Evolutionary conservation across 53 echinoderm and acorn worm species (phyloP), one percentile per base, ranked within the genome.

Genomic region (Arbacia lixula): DNA sequence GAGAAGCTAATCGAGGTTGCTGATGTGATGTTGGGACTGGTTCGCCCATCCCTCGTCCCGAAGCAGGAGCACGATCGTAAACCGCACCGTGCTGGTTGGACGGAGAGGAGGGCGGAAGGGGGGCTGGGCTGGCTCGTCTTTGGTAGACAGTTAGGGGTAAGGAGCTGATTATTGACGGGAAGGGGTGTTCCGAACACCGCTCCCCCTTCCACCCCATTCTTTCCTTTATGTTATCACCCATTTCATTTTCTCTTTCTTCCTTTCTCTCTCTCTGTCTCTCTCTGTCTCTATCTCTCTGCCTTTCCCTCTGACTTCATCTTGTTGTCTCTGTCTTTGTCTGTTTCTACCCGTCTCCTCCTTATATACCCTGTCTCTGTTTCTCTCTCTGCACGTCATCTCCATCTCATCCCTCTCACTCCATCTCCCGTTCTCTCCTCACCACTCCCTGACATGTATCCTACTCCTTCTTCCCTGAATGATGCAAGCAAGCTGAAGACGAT

Each of bases 401-500:
- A 8, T 33, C 51, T 21, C 64, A 30, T 39, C 39, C 54, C 26
- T 34, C 0, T 57, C 56, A 22, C 77, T 58, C 40, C 36, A 34
- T 74, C 38, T 57, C 58, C 28, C 24, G 37, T 58, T 40, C 57
- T 39, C 77, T n/a, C 74, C 31, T 74, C 53, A 34, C 53, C n/a
- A n/a, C n/a, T n/a, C n/a, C n/a, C n/a, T n/a, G n/a, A n/a, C n/a
- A n/a, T n/a, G n/a, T 56, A 16, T 56, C 57, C 57, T 16, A 5
- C 57, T 14, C 4, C 57, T 56, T 20, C 57, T 56, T 5, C 5
- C 14, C 57, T 20, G 12, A 24, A 38, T 36, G 58, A 81, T 51
- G 64, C 17, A 20, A 41, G 62, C 82, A 81, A 81, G 34, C 50
- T 41, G 82, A 34, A 81, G 82, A 64, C 30, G 82, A 81, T 81